Conservation (phyloP, 2,797 vertebrate genomes). For the Percopsis omiscomaycus region DNA sequence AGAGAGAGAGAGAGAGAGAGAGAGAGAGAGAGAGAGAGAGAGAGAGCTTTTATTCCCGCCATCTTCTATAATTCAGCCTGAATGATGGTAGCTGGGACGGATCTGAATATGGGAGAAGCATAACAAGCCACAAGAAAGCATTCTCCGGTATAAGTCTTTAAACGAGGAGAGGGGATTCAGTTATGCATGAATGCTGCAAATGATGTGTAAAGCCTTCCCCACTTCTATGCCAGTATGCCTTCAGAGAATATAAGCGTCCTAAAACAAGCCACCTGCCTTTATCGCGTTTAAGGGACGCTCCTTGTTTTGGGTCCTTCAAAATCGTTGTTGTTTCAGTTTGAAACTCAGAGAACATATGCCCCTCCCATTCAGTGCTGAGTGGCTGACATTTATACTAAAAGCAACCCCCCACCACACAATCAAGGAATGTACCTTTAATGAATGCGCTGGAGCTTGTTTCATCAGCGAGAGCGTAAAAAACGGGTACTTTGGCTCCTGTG, state of each 20-base stretch:
- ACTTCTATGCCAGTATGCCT: neutral
- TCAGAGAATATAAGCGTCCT: slow-evolving; percentile 34
- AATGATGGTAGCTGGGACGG: slow-evolving; percentile 44
- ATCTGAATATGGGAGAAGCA: slow-evolving; percentile 53
- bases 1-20: neutral
- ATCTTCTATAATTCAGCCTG: slow-evolving; percentile 67
- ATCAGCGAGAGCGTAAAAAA: slow-evolving; percentile 47
- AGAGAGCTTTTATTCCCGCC: slow-evolving; percentile 41
- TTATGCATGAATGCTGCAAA: slow-evolving; percentile 64
- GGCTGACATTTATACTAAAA: too few species aligned
- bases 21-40: slow-evolving; percentile 2
- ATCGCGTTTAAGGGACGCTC: neutral
- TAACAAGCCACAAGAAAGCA: slow-evolving; percentile 56
- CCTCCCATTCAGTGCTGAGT: slow-evolving; percentile 1
- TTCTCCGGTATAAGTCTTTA: slow-evolving; percentile 53
- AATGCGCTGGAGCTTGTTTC: slow-evolving; percentile 51
- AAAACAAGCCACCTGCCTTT: slow-evolving; percentile 17
- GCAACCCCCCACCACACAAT: too few species aligned
- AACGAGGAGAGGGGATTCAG: slow-evolving; percentile 59
- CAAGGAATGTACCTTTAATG: slow-evolving; percentile 7
- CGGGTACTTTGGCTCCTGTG: slow-evolving; percentile 44
- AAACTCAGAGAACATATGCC: too few species aligned
- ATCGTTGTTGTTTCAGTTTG: too few species aligned
- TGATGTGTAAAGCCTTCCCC: neutral
- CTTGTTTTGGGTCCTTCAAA: too few species aligned